phyloP scores from a whole-genome alignment of 2,888 invertebrate species.

The Andrena chrysosceles region DNA sequence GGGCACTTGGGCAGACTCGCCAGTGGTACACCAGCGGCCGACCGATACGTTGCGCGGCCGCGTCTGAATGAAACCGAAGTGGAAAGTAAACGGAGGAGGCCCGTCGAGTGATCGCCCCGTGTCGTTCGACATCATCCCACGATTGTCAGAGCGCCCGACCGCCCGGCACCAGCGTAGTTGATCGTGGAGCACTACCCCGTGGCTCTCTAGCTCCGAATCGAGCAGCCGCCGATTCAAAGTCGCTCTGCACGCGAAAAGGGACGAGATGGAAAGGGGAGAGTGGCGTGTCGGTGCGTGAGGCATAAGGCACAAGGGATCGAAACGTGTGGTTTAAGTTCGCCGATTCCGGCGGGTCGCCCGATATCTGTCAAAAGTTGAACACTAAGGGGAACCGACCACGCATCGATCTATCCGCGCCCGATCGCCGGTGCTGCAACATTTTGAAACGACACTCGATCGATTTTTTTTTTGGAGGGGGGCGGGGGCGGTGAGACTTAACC shows the following conservation, averaged over 20 bases:
- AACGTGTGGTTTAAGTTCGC: not conserved
- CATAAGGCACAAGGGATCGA: slow-evolving; percentile 12
- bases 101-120: slow-evolving; percentile 31
- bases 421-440: slow-evolving; percentile 14
- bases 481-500: slow-evolving; percentile 19
- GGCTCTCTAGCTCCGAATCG: slow-evolving; percentile 27
- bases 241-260: not conserved
- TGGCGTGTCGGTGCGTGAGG: slow-evolving; percentile 9
- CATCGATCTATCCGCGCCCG: slow-evolving; percentile 35
- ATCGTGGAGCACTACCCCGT: slow-evolving; percentile 17
- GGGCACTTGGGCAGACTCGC: not conserved
- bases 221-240: slow-evolving; percentile 32
- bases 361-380: slow-evolving; percentile 47
- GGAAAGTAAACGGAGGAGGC: slow-evolving; percentile 43
- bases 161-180: slow-evolving; percentile 41
- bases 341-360: not conserved
- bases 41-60: slow-evolving; percentile 1
- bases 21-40: not conserved
- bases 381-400: not conserved
- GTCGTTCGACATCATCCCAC: slow-evolving; percentile 29
- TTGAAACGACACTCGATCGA: slow-evolving; percentile 50
- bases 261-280: slow-evolving; percentile 42
- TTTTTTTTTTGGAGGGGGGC: slow-evolving; percentile 14
- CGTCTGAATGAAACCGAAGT: slow-evolving; percentile 50
- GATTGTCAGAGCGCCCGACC: slow-evolving; percentile 40